These are phyloP conservation scores for Zeuzera pyrina DNA, from an alignment of 2,888 invertebrate species.

Conservation along the genomic window DNA sequence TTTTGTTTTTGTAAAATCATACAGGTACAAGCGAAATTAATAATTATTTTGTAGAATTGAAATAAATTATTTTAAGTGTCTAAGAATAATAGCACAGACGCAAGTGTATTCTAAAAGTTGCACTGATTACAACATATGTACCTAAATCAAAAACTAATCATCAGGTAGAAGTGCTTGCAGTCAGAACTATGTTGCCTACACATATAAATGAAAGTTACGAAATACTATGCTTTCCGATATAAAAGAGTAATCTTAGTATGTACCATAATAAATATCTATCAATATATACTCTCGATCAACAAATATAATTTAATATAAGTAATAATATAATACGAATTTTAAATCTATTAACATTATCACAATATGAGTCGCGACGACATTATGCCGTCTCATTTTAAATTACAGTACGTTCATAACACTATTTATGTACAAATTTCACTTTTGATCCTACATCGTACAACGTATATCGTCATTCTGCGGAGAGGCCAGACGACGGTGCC, in stretches of 20 bases:
- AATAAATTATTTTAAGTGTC: constrained; percentile 3
- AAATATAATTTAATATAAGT: constrained; percentile 62
- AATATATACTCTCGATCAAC: constrained; percentile 64
- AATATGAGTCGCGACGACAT: constrained; percentile 49
- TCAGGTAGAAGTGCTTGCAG: constrained; percentile 4
- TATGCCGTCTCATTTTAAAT: constrained; percentile 40
- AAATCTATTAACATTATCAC: constrained; percentile 59
- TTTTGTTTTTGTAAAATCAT: too few relatives aligned
- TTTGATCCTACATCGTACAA: constrained; percentile 28
- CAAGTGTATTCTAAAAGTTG: constrained; percentile 7
- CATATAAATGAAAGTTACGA: constrained; percentile 35
- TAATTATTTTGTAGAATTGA: too few relatives aligned
- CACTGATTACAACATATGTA: constrained; percentile 1
- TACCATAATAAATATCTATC: constrained; percentile 61
- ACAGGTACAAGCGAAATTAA: too few relatives aligned
- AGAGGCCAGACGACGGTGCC: neutral
- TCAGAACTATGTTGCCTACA: constrained; percentile 18
- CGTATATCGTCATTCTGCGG: neutral
- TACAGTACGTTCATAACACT: constrained; percentile 33
- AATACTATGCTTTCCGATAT: constrained; percentile 38
- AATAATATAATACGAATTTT: constrained; percentile 53
- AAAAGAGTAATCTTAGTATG: constrained; percentile 46
- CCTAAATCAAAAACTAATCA: constrained; percentile 22
- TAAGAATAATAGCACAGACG: constrained; percentile 4
- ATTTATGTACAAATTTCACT: constrained; percentile 32